These are phyloP conservation scores for Malthinus seriepunctatus DNA, from an alignment of 2,888 invertebrate genomes.

Conservation along the genomic window DNA sequence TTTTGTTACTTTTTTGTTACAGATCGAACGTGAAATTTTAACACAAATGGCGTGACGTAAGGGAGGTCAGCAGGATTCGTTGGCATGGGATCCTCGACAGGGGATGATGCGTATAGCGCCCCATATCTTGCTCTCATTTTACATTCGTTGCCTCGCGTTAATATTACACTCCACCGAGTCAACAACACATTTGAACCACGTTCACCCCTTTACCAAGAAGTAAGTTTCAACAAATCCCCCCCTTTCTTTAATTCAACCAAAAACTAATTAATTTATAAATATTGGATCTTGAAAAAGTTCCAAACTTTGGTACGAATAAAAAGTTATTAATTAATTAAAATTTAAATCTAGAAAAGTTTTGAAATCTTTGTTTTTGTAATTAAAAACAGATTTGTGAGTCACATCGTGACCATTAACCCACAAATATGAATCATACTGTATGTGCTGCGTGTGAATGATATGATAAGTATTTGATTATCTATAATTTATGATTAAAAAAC, in stretches of 20 bases:
- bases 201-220: constrained; percentile 89
- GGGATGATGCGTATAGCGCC: constrained; percentile 78
- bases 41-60: constrained; percentile 34
- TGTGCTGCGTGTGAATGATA: too few relatives aligned
- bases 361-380: neutral
- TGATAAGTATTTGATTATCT: too few relatives aligned
- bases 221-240: constrained; percentile 50
- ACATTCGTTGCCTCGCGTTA: constrained; percentile 89
- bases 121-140: constrained; percentile 85
- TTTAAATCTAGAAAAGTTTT: too few relatives aligned
- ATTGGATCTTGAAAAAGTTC: too few relatives aligned
- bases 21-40: constrained; percentile 20
- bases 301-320: too few relatives aligned
- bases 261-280: too few relatives aligned
- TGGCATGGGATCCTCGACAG: constrained; percentile 55
- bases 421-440: too few relatives aligned
- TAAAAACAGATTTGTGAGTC: neutral
- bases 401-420: neutral
- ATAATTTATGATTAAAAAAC: neutral
- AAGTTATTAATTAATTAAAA: too few relatives aligned
- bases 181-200: constrained; percentile 91
- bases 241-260: too few relatives aligned
- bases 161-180: constrained; percentile 86
- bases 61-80: constrained; percentile 21
- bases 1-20: constrained; percentile 11